A percentile compares a stretch with the other conserved stretches of the same genome.
These are phyloP conservation scores for Eupeodes luniger DNA, from an alignment of 2,888 invertebrate species.

Conservation along the genomic window DNA sequence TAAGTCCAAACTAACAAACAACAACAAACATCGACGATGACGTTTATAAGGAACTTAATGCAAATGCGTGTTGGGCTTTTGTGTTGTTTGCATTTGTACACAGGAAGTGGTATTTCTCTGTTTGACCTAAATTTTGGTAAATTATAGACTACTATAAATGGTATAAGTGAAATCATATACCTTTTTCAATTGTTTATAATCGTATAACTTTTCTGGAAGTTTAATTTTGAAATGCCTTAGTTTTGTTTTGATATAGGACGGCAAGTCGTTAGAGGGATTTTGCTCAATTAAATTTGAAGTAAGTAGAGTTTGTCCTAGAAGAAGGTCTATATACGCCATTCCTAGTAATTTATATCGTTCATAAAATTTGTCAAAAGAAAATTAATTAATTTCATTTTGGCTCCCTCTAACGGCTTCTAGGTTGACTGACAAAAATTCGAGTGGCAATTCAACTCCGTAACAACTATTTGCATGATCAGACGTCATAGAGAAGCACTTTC, in stretches of 20 bases:
- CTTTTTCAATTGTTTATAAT: not conserved
- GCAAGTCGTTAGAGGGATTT: too few relatives aligned
- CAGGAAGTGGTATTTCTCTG: constrained; percentile 19
- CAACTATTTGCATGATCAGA: too few relatives aligned
- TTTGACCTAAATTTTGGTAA: constrained; percentile 14
- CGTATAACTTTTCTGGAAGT: not conserved
- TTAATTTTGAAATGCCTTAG: not conserved
- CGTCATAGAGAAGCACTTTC: too few relatives aligned
- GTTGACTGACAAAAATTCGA: too few relatives aligned
- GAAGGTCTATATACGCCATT: too few relatives aligned
- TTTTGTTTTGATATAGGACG: not conserved
- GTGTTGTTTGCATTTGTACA: not conserved
- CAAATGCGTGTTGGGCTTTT: constrained; percentile 39
- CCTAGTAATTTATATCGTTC: too few relatives aligned
- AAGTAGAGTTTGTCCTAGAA: too few relatives aligned
- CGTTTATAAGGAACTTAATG: constrained; percentile 42
- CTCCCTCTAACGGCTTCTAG: too few relatives aligned
- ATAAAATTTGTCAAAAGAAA: too few relatives aligned
- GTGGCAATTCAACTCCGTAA: too few relatives aligned
- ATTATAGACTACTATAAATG: constrained; percentile 7
- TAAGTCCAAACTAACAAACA: constrained; percentile 28
- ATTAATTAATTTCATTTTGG: too few relatives aligned
- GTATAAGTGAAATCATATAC: not conserved
- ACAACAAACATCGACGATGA: not conserved
- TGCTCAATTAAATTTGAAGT: too few relatives aligned